phyloP scores from a whole-genome alignment of 2,113 vertebrate species.

The Addax nasomaculatus region DNA sequence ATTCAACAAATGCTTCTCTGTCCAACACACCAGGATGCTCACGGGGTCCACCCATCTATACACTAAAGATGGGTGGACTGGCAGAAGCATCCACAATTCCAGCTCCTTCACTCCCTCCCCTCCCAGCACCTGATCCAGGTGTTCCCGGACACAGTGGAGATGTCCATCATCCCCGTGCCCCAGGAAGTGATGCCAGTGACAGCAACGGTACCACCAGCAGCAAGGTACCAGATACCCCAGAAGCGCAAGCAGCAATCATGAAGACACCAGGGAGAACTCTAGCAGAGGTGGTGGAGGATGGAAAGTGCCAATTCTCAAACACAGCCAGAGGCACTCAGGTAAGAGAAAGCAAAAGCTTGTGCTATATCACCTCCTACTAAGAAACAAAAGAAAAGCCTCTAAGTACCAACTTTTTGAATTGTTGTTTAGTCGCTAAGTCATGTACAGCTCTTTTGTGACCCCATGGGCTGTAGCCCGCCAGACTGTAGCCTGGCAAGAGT shows the following conservation, averaged over 20 bases:
- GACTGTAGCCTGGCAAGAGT: background rate
- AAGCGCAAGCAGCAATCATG: rapidly evolving
- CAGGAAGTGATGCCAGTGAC: background rate
- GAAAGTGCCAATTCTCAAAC: background rate
- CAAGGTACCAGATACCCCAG: background rate
- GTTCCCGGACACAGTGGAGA: background rate
- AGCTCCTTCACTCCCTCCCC: background rate
- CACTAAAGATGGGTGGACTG: background rate
- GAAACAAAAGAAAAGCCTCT: background rate
- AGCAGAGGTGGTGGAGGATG: background rate
- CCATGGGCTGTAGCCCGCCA: background rate
- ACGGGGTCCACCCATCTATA: background rate
- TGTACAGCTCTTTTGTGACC: background rate
- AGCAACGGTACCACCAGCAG: background rate
- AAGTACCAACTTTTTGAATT: background rate
- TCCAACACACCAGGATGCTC: background rate
- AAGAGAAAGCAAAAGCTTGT: background rate
- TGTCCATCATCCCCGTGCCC: background rate
- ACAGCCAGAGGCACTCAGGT: background rate
- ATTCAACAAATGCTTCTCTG: background rate
- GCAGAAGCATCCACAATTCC: background rate
- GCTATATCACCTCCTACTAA: background rate
- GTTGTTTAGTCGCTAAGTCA: background rate
- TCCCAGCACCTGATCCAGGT: background rate
- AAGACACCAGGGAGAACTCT: background rate